Conservation (phyloP, 2,113 vertebrate species). For the Petrocephalus microphthalmus region DNA sequence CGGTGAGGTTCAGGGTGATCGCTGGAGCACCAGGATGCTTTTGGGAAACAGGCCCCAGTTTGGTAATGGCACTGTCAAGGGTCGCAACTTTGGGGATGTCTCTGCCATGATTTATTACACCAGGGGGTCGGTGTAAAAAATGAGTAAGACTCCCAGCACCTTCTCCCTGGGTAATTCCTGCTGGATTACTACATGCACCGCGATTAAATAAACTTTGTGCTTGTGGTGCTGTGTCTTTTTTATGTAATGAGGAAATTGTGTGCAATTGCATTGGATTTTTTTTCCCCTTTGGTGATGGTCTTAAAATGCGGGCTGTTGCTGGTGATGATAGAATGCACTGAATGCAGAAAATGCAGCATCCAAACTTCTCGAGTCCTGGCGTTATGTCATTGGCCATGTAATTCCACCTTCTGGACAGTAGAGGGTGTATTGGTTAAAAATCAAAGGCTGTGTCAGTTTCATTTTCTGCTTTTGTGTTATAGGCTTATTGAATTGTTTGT, state of each 20-base stretch:
- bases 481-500: neutral
- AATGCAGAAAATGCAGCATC: neutral
- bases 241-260: neutral
- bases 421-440: neutral
- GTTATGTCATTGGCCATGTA: neutral
- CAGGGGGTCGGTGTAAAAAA: neutral
- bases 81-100: neutral
- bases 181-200: neutral
- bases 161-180: neutral
- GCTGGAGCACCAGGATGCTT: neutral
- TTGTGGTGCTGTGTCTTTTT: neutral
- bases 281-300: neutral
- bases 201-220: neutral
- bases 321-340: neutral
- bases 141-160: neutral
- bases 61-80: neutral
- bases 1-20: neutral
- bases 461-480: neutral
- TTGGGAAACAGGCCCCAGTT: neutral
- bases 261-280: neutral
- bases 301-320: neutral
- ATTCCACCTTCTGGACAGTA: neutral
- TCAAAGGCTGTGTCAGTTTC: neutral
- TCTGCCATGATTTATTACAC: neutral
- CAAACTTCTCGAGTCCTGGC: neutral